Evolutionary conservation across 2,797 vertebrate genomes (phyloP), one percentile per base, ranked within the genome.

Genomic region (Coccyzus lansbergi): DNA sequence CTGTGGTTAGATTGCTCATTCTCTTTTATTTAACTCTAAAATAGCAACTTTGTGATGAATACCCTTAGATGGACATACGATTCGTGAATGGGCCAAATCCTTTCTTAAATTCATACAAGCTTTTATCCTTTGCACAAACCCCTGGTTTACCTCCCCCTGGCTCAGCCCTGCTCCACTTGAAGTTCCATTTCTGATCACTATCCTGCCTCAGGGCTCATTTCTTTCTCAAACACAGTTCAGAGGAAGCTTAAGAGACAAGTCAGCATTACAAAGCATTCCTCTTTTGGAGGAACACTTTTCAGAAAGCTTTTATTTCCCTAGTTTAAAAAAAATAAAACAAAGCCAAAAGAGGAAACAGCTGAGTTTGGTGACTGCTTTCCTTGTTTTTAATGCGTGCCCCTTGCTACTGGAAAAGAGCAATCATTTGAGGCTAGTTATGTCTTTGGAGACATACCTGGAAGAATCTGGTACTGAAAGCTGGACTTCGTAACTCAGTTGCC

Each of bases 231-330:
- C 14, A 22, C 2, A 2, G 63, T 92, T 95, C 67, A 86, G 84
- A 89, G 59, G 48, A 91, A 91, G 59, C 34, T 92, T 62, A 21
- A 88, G 81, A 93, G 86, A 79, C 46, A 34, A 88, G 79, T 55
- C 90, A 90, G 49, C 67, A 62, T 79, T 84, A 90, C 38, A 82
- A 92, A 95, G 72, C 70, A 76, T 90, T 93, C 67, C 26, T 92
- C 42, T 79, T 52, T 42, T 67, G 26, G 26, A 76, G 48, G 67
- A 86, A 94, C 24, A 68, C 40, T 36, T 21, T 88, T 62, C 63
- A 83, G 74, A 84, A 86, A 48, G 81, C 42, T 82, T 86, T 93
- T 84, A 40, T 78, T 67, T 79, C 38, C 19, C 14, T 14, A 34
- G 49, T 87, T 91, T 86, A 2, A 33, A 53, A 83, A 85, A 59